Base-by-base conservation (phyloP, 1,140 invertebrate species). In the Catajapyx aquilonaris region DNA sequence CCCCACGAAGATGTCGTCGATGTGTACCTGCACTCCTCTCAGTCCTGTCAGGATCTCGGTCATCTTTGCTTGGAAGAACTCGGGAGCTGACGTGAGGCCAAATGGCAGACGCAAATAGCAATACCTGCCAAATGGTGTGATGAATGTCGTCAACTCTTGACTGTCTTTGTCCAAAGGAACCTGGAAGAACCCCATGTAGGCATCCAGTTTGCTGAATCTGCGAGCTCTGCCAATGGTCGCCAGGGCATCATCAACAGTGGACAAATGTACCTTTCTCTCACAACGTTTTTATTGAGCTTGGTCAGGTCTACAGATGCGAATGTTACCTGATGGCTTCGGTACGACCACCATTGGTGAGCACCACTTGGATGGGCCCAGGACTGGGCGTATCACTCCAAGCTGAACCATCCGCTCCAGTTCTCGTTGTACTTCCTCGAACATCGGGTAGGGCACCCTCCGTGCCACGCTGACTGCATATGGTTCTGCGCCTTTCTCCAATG, bases 241-340 rank as follows among this genome's bases (percentile, higher is more conserved):
- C 4, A 38, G 13, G 4, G 21, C 15, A 11, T 38, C 36, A n/a
- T 38, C 4, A 16, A 38, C 36, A 2, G 20, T 30, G 9, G 41
- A 32, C 31, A 46, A 35, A 1, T 21, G 34, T n/a, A n/a, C n/a
- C n/a, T n/a, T n/a, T n/a, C n/a, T n/a, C 19, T 21, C 10, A 37
- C 15, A 17, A 48, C 40, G 30, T 34, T 46, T 25, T 38, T 35
- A 39, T 52, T 51, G 13, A 51, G 41, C 15, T 41, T 21, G 13
- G 38, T 48, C 4, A 48, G 53, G 36, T 58, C 56, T 3, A 44
- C 41, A 44, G 10, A 42, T 13, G 15, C 43, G 31, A 18, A 44
- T 25, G 35, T 34, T 34, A 9, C 25, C 22, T 17, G 15, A 37
- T 3, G 28, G 23, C 21, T 41, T 39, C 7, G 35, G 19, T 2